These are phyloP conservation scores for Rafetus swinhoei DNA, from an alignment of 2,113 vertebrate species.

Conservation along the genomic window DNA sequence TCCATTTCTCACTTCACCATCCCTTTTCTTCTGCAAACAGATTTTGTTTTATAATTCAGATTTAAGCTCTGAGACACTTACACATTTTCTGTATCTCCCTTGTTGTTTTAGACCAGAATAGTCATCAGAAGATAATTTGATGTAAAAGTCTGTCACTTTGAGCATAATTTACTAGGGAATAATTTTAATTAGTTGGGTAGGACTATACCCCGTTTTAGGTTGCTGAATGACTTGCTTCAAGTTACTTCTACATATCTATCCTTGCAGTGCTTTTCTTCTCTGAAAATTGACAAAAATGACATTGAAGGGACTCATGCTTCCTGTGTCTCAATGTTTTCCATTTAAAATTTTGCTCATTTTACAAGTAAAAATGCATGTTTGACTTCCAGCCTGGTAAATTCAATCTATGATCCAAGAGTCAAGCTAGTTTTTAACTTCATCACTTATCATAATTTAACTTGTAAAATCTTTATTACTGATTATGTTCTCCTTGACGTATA, in stretches of 20 bases:
- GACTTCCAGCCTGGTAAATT: not conserved
- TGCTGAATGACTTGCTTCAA: not conserved
- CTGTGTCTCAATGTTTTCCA: conserved; percentile 8
- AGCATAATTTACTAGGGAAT: conserved; percentile 20
- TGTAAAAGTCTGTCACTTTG: not conserved
- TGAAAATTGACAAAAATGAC: conserved; percentile 37
- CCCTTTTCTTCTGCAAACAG: not conserved
- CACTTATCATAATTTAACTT: not conserved
- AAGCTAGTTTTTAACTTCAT: conserved; percentile 21
- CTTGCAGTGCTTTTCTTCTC: not conserved
- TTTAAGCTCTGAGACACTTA: fast-evolving
- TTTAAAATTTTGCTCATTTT: conserved; percentile 11
- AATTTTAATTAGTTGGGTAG: not conserved
- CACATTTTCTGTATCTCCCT: not conserved
- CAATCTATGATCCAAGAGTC: conserved; percentile 4
- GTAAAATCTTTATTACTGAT: too few relatives aligned
- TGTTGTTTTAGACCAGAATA: not conserved
- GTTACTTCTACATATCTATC: not conserved
- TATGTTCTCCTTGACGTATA: conserved; percentile 29
- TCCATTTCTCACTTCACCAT: not conserved
- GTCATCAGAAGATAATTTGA: not conserved
- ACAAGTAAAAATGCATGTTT: conserved; percentile 13
- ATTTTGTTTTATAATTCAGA: not conserved
- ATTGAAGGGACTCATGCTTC: not conserved
- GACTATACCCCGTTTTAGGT: not conserved